These are phyloP conservation scores for Bruchidius siliquastri DNA, from an alignment of 2,888 invertebrate species.

Conservation along the genomic window DNA sequence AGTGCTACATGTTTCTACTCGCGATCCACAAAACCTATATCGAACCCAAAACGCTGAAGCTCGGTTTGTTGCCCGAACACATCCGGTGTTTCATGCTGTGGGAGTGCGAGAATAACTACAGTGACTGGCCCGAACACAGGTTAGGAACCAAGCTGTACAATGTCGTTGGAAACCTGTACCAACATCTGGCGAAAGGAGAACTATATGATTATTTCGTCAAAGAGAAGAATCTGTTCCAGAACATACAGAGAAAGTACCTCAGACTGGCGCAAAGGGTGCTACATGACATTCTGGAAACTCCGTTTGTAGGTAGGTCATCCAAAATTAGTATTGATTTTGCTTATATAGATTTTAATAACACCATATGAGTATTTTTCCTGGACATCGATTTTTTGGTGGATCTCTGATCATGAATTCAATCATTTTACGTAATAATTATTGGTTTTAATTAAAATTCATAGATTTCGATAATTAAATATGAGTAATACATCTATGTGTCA, in stretches of 20 bases:
- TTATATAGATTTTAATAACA: too few relatives aligned
- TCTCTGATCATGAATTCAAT: too few relatives aligned
- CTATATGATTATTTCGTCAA: slow-evolving; percentile 70
- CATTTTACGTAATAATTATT: too few relatives aligned
- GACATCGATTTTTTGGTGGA: too few relatives aligned
- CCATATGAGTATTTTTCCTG: too few relatives aligned
- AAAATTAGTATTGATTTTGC: too few relatives aligned
- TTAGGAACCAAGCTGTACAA: slow-evolving; percentile 63
- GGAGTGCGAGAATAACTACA: slow-evolving; percentile 68
- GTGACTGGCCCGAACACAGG: slow-evolving; percentile 69
- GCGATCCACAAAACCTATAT: slow-evolving; percentile 69
- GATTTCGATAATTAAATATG: too few relatives aligned
- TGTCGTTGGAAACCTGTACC: slow-evolving; percentile 61
- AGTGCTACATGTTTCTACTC: slow-evolving; percentile 65
- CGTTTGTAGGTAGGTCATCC: slow-evolving; percentile 43
- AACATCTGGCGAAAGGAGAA: slow-evolving; percentile 56
- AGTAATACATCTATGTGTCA: too few relatives aligned
- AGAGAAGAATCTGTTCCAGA: slow-evolving; percentile 68
- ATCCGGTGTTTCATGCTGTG: slow-evolving; percentile 70
- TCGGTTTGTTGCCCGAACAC: slow-evolving; percentile 66
- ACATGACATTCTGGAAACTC: slow-evolving; percentile 65
- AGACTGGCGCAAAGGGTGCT: slow-evolving; percentile 62
- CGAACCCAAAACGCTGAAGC: slow-evolving; percentile 59
- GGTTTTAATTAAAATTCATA: too few relatives aligned
- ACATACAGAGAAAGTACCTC: slow-evolving; percentile 60